Evolutionary conservation across 2,888 invertebrate species (phyloP), one percentile per base, ranked within the genome.

Genomic region (Vesta saturnalis): DNA sequence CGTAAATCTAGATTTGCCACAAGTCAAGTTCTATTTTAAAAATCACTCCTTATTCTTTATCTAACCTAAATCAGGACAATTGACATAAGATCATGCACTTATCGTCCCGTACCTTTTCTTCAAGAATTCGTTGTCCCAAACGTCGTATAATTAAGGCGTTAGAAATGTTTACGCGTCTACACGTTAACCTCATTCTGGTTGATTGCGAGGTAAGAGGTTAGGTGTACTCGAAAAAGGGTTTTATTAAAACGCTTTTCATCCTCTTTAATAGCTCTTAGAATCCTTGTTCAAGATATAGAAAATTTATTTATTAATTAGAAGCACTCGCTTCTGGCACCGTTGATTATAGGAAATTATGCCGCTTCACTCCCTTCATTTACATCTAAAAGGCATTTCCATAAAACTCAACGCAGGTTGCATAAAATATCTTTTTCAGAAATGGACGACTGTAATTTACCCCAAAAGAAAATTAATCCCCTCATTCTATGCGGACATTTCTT

Each of bases 61-160:
- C 59, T 22, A 49, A 63, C 47, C 55, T 39, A 54, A 43, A 30
- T 57, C 46, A 43, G 35, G 39, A 56, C 57, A 58, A 54, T 57
- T 46, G 46, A 57, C 68, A 59, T 59, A 56, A 39, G 39, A 39
- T n/a, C 39, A 39, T 56, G 57, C 54, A 64, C 60, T 69, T 65
- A 61, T 65, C 65, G 49, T 15, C 52, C 56, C 65, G 65, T 58
- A 60, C 60, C 60, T 63, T 70, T 60, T 60, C 62, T 39, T 43
- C 59, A 39, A 58, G 59, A 60, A 59, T 57, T 61, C 58, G 49
- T 49, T 52, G 59, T 67, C 68, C 60, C 60, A 55, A 77, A 76
- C 77, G 75, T 70, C 73, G 74, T 77, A 78, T 79, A 79, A 80
- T 80, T 79, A 80, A 80, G 78, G 77, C 78, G 78, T 79, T 78